Evolutionary conservation across 2,888 invertebrate species (phyloP).

Genomic region (Drosophila koepferae): DNA sequence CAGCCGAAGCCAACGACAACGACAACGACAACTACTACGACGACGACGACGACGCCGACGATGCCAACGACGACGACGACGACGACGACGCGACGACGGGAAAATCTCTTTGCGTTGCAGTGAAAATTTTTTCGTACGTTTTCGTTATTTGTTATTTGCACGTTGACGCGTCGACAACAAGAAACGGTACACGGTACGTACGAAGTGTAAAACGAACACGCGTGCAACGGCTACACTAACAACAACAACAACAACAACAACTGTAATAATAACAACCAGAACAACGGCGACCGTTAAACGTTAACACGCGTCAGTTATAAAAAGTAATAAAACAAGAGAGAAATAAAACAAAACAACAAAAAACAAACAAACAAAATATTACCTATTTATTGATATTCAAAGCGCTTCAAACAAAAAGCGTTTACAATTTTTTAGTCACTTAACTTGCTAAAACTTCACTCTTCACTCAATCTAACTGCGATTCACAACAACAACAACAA

Average conservation of each 20-base stretch:
- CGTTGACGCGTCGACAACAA: slow-evolving; percentile 83
- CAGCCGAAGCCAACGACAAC: slow-evolving; percentile 62
- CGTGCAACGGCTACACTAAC: slow-evolving; percentile 54
- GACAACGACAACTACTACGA: slow-evolving; percentile 17
- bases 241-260: slow-evolving; percentile 27
- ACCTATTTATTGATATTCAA: slow-evolving; percentile 45
- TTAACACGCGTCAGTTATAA: slow-evolving; percentile 53
- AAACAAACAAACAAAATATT: slow-evolving; percentile 16
- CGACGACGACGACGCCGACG: slow-evolving; percentile 33
- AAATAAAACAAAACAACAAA: not conserved
- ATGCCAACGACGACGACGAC: slow-evolving; percentile 56
- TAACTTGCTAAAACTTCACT: slow-evolving; percentile 46
- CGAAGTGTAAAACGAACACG: slow-evolving; percentile 55
- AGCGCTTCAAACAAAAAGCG: slow-evolving; percentile 45
- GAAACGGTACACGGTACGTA: slow-evolving; percentile 63
- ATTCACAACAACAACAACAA: slow-evolving; percentile 37
- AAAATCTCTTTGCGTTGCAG: slow-evolving; percentile 78
- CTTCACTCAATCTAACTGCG: slow-evolving; percentile 57
- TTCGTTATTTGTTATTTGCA: slow-evolving; percentile 84
- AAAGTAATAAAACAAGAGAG: slow-evolving; percentile 19
- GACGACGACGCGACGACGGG: slow-evolving; percentile 64
- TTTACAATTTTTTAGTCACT: slow-evolving; percentile 31
- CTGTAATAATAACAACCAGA: slow-evolving; percentile 16
- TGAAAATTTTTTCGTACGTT: slow-evolving; percentile 81
- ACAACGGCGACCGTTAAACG: slow-evolving; percentile 48